Percentiles rank a stretch among this genome's conserved stretches.
Evolutionary conservation across 2,888 invertebrate species (phyloP).

Genomic region (Protophormia terraenovae): DNA sequence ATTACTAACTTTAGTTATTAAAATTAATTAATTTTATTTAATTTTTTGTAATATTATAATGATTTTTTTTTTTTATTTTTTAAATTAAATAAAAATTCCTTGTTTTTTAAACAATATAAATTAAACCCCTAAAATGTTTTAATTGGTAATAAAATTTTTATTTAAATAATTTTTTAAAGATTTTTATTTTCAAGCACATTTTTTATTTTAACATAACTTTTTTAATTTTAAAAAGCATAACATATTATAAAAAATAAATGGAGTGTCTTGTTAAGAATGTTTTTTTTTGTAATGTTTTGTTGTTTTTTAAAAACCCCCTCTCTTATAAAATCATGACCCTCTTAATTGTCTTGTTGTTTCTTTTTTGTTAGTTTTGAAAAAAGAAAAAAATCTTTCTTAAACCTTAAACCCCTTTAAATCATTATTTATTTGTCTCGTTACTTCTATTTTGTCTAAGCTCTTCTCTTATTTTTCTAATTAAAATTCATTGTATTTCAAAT

Average conservation of each 20-base stretch:
- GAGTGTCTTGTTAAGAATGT: constrained; percentile 7
- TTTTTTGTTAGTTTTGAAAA: too few species aligned
- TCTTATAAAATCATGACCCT: too few species aligned
- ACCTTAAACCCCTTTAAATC: too few species aligned
- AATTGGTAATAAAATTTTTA: constrained; percentile 17
- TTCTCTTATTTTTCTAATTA: too few species aligned
- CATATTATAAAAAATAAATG: neutral
- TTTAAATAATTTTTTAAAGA: neutral
- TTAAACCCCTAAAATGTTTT: constrained; percentile 28
- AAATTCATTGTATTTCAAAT: neutral
- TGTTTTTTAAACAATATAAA: constrained; percentile 27
- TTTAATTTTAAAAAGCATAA: neutral
- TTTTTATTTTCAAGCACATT: constrained; percentile 38
- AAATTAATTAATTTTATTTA: constrained; percentile 25
- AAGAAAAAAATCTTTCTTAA: too few species aligned
- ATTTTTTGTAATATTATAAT: constrained; percentile 37
- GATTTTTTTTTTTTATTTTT: constrained; percentile 38
- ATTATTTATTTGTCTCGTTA: too few species aligned
- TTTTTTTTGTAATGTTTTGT: too few species aligned
- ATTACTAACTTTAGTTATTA: constrained; percentile 42
- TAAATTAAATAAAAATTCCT: constrained; percentile 46
- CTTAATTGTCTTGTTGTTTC: too few species aligned
- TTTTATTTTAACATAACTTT: constrained; percentile 7
- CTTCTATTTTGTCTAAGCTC: too few species aligned
- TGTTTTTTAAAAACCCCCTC: too few species aligned